Conservation (phyloP, 2,797 vertebrate genomes). For the Heterohyrax brucei region DNA sequence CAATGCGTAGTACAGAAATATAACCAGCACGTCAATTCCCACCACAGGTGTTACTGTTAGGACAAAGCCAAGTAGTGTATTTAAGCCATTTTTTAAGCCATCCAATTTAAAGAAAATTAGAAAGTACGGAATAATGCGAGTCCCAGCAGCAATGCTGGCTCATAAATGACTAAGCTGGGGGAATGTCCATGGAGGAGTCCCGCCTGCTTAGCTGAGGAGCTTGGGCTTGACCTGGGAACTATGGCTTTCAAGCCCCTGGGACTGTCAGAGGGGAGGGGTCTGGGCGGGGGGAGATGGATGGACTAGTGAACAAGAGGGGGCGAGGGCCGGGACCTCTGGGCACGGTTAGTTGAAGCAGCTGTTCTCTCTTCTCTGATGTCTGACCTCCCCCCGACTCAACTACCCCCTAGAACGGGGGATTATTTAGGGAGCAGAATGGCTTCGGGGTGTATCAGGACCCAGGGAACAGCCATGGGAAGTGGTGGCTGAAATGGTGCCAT, state of each 20-base stretch:
- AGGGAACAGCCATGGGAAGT: background rate
- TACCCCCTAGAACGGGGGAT: background rate
- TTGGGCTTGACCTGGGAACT: background rate
- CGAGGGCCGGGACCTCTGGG: accelerated
- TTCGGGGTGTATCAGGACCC: background rate
- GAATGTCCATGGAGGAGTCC: background rate
- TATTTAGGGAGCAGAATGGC: background rate
- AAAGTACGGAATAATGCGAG: background rate
- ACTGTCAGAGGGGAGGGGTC: background rate
- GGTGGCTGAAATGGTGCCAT: background rate
- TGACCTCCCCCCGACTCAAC: background rate
- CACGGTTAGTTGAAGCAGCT: background rate
- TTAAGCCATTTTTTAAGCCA: constrained; percentile 19
- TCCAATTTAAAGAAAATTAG: constrained; percentile 20
- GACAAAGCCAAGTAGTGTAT: background rate
- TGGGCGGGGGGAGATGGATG: background rate
- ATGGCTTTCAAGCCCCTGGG: background rate
- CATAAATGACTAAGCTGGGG: background rate
- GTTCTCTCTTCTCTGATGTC: background rate
- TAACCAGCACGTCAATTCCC: background rate
- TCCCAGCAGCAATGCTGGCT: background rate
- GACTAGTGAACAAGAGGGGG: accelerated
- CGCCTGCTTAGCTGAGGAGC: background rate
- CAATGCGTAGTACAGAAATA: background rate
- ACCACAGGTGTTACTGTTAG: background rate